Evolutionary conservation across 1,140 invertebrate species (phyloP).

Genomic region (Cylas formicarius): DNA sequence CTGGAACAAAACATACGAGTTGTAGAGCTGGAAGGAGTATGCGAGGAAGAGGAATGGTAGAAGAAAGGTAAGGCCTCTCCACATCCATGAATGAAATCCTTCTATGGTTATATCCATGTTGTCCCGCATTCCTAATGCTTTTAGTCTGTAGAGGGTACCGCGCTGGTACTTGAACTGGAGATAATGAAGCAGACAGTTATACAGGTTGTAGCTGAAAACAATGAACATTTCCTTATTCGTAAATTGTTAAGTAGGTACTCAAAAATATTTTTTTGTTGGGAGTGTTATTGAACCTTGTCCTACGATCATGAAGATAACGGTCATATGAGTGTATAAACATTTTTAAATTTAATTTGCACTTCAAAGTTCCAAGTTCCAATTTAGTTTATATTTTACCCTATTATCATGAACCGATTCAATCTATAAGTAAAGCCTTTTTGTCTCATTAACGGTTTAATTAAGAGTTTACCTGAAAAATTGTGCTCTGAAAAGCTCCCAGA

Average conservation of each 20-base stretch:
- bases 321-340: too few relatives aligned
- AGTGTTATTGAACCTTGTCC: too few relatives aligned
- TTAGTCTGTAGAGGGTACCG: conserved; percentile 87
- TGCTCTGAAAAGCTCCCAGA: conserved; percentile 80
- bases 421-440: too few relatives aligned
- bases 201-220: conserved; percentile 88
- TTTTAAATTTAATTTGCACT: too few relatives aligned
- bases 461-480: conserved; percentile 91
- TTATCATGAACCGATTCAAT: too few relatives aligned
- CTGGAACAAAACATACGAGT: conserved; percentile 77
- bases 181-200: conserved; percentile 58
- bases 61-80: conserved; percentile 90
- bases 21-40: conserved; percentile 91
- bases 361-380: too few relatives aligned
- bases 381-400: too few relatives aligned
- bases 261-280: too few relatives aligned
- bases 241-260: too few relatives aligned
- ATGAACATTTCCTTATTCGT: too few relatives aligned
- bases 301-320: too few relatives aligned
- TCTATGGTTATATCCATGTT: conserved; percentile 99
- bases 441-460: too few relatives aligned
- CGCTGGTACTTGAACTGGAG: conserved; percentile 82
- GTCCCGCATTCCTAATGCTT: conserved; percentile 87
- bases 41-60: conserved; percentile 93
- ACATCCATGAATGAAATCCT: conserved; percentile 99